Conservation (phyloP, 2,797 vertebrate genomes). For the Pangasius sanitwongsei region DNA sequence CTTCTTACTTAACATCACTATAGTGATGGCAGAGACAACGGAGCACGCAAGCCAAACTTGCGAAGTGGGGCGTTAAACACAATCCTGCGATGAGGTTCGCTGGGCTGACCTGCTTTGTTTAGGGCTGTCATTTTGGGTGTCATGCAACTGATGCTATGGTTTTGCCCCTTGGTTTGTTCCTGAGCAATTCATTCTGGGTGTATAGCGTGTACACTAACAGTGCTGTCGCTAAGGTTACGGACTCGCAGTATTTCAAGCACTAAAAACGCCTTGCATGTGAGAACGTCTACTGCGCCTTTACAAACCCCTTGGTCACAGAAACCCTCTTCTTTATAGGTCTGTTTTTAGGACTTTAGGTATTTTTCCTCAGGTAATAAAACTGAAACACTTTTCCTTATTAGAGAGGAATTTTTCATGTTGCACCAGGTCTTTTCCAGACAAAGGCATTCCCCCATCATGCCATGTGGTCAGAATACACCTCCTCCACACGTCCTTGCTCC, state of each 20-base stretch:
- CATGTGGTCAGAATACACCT: conserved; percentile 26
- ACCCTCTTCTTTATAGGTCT: background rate
- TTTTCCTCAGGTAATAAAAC: background rate
- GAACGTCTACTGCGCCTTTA: background rate
- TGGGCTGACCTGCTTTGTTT: conserved; percentile 28
- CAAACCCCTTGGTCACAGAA: background rate
- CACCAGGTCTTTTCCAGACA: conserved; percentile 35
- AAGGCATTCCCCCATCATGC: conserved; percentile 14
- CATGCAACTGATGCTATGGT: background rate
- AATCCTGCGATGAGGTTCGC: conserved; percentile 19
- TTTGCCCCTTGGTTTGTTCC: conserved; percentile 13
- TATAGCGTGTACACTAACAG: conserved; percentile 5
- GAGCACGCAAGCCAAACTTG: conserved; percentile 38
- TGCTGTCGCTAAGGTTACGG: background rate
- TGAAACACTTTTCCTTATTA: background rate
- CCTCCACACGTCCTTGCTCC: conserved; percentile 18
- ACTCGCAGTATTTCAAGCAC: background rate
- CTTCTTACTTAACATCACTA: conserved; percentile 40
- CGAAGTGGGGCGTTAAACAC: background rate
- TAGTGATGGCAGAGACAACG: conserved; percentile 42
- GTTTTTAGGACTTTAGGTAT: background rate
- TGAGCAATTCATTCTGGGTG: conserved; percentile 6
- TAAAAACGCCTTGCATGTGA: background rate
- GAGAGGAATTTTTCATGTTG: background rate
- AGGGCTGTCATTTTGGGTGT: conserved; percentile 25